Evolutionary conservation across 2,113 vertebrate species (phyloP).

Genomic region (Megaptera novaeangliae): DNA sequence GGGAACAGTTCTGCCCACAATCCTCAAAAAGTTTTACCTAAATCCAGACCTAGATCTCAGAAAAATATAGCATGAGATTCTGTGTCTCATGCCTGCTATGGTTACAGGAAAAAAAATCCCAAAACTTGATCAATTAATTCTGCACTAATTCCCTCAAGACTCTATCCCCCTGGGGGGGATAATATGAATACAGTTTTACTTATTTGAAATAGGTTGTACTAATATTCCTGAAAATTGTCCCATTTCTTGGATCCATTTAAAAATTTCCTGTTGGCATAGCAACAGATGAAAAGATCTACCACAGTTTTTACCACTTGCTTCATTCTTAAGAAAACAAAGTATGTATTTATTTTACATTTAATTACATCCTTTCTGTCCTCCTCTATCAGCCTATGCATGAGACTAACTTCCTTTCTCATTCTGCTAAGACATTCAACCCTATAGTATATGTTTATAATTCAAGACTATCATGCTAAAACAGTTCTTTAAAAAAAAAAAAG

Average conservation of each 20-base stretch:
- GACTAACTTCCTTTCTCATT: conserved; percentile 41
- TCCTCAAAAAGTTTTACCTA: conserved; percentile 50
- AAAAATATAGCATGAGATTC: conserved; percentile 33
- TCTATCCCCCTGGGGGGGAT: conserved; percentile 19
- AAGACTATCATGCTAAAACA: conserved; percentile 1
- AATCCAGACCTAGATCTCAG: conserved; percentile 41
- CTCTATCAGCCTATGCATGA: conserved; percentile 2
- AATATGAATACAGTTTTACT: conserved; percentile 50
- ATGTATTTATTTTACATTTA: conserved; percentile 67
- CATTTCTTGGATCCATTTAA: conserved; percentile 70
- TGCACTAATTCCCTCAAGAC: conserved; percentile 55
- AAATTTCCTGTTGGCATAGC: conserved; percentile 70
- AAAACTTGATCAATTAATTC: conserved; percentile 56
- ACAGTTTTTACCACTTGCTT: conserved; percentile 56
- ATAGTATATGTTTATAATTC: conserved; percentile 8
- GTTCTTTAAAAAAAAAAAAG: background rate
- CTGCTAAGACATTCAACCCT: conserved; percentile 12
- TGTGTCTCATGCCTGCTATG: background rate
- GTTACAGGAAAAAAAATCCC: background rate
- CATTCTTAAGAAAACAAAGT: conserved; percentile 66
- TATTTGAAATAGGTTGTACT: conserved; percentile 59
- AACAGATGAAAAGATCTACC: conserved; percentile 68
- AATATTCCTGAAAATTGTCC: conserved; percentile 67
- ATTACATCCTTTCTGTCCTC: conserved; percentile 48
- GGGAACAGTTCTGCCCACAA: background rate